Conservation (phyloP, 2,113 vertebrate genomes). For the Scytalopus superciliaris region DNA sequence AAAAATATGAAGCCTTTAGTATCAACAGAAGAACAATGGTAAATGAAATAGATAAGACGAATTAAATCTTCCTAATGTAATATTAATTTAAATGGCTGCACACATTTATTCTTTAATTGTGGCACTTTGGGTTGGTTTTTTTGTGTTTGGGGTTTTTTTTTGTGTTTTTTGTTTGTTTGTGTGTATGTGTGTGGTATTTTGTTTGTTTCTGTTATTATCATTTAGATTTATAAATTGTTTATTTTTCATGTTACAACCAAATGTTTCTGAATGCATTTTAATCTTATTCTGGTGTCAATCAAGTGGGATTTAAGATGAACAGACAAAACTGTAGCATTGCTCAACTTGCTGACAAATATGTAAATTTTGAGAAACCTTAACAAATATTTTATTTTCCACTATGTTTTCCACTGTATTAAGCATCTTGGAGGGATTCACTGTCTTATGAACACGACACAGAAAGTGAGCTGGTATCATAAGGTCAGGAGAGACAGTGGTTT, state of each 20-base stretch:
- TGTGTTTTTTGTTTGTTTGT: neutral
- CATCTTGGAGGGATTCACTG: neutral
- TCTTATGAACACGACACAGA: neutral
- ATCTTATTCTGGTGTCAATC: neutral
- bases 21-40: neutral
- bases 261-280: neutral
- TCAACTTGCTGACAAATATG: neutral
- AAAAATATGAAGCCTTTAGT: neutral
- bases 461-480: neutral
- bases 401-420: neutral
- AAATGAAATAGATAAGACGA: neutral
- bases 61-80: neutral
- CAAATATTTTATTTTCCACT: neutral
- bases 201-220: neutral
- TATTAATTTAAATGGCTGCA: neutral
- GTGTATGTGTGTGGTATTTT: neutral
- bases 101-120: neutral
- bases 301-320: neutral
- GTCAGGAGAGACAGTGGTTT: neutral
- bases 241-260: neutral
- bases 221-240: neutral
- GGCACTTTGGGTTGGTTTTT: neutral
- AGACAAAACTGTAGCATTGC: fast-evolving
- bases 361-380: neutral
- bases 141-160: neutral